These are phyloP conservation scores for Crenuchus spilurus DNA, from an alignment of 2,797 vertebrate genomes.

Conservation along the genomic window DNA sequence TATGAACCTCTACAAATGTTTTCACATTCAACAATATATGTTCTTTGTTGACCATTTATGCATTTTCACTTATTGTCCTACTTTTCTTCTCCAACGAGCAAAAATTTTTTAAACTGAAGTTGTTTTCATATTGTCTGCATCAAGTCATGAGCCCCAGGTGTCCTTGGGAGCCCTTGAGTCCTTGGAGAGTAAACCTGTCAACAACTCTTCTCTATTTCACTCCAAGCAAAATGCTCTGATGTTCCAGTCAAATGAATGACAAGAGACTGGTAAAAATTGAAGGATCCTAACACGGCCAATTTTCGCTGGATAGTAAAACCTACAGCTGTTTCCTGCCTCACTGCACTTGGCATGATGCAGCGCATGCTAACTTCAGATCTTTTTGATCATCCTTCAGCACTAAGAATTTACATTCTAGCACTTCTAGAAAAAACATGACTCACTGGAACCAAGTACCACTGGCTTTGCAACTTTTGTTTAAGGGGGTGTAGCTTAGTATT, in stretches of 20 bases:
- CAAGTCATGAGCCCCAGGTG: slow-evolving; percentile 54
- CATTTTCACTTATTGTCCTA: neutral
- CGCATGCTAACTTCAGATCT: slow-evolving; percentile 13
- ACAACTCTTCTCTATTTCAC: slow-evolving; percentile 47
- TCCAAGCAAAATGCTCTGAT: slow-evolving; percentile 53
- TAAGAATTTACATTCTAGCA: neutral
- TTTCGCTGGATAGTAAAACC: slow-evolving; percentile 48
- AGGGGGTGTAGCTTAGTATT: too few species aligned
- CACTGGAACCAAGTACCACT: neutral
- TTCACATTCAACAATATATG: too few species aligned
- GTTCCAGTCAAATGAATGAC: slow-evolving; percentile 48
- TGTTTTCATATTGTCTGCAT: slow-evolving; percentile 12
- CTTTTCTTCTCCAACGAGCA: neutral
- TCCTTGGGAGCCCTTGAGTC: slow-evolving; percentile 68
- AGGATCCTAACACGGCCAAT: slow-evolving; percentile 45
- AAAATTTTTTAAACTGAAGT: neutral
- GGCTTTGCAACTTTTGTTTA: neutral
- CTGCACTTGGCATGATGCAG: slow-evolving; percentile 24
- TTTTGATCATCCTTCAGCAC: slow-evolving; percentile 28
- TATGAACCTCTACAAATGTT: too few species aligned
- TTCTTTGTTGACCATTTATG: too few species aligned
- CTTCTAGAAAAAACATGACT: slow-evolving; percentile 2
- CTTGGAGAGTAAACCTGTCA: slow-evolving; percentile 38
- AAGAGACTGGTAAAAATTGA: slow-evolving; percentile 54
- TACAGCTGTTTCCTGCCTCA: slow-evolving; percentile 62